Evolutionary conservation across 2,888 invertebrate species (phyloP).

Genomic region (Chironomus tentans): DNA sequence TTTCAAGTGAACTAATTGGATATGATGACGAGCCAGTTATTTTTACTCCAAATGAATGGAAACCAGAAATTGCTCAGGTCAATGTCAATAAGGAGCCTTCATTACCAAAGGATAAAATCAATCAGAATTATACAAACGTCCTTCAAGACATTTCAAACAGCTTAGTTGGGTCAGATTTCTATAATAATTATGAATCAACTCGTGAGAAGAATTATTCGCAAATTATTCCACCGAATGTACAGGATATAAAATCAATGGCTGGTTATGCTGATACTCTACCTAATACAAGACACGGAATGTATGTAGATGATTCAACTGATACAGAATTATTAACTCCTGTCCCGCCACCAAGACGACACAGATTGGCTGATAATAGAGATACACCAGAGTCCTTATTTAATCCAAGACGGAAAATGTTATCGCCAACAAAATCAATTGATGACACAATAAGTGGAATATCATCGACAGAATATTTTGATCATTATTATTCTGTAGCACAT

Average conservation of each 20-base stretch:
- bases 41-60: not conserved
- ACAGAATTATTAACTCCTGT: not conserved
- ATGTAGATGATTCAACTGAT: not conserved
- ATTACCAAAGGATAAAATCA: not conserved
- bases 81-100: not conserved
- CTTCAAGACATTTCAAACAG: conserved; percentile 10
- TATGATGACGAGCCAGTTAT: conserved; percentile 10
- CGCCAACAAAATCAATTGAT: conserved; percentile 6
- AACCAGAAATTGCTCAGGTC: not conserved
- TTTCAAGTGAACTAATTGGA: conserved; percentile 15
- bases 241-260: conserved; percentile 4
- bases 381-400: not conserved
- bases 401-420: not conserved
- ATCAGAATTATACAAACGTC: conserved; percentile 6
- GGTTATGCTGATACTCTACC: not conserved
- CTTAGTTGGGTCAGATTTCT: not conserved
- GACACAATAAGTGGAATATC: conserved; percentile 20
- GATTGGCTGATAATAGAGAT: not conserved
- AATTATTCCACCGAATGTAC: conserved; percentile 16
- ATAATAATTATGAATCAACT: not conserved
- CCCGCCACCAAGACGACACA: not conserved
- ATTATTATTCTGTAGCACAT: not conserved
- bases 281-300: not conserved
- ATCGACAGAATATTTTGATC: conserved; percentile 24
- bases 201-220: conserved; percentile 13